These are phyloP conservation scores for Whitmania pigra DNA, from an alignment of 1,140 invertebrate genomes.

Conservation along the genomic window DNA sequence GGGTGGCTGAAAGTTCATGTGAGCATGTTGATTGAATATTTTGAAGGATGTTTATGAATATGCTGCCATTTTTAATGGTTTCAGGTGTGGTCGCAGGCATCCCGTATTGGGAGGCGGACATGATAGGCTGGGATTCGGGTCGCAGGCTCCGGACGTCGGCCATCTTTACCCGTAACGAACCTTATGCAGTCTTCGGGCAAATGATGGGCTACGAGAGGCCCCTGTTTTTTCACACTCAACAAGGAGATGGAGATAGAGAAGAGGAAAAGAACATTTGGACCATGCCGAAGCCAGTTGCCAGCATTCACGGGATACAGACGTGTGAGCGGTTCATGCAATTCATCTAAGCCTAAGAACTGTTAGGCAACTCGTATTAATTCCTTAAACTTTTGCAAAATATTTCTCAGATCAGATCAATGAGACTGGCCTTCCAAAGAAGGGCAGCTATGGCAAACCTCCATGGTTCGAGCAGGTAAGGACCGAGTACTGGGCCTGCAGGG, in stretches of 20 bases:
- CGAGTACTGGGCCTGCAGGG: slow-evolving; percentile 86
- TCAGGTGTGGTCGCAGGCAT: slow-evolving; percentile 5
- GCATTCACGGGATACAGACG: slow-evolving; percentile 12
- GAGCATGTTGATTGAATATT: slow-evolving; percentile 11
- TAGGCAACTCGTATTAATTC: neutral
- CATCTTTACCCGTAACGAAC: slow-evolving; percentile 77
- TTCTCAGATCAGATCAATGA: slow-evolving; percentile 17
- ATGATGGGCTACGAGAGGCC: slow-evolving; percentile 96
- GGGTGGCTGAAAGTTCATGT: slow-evolving; percentile 85
- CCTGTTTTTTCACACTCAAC: slow-evolving; percentile 63
- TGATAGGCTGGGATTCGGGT: slow-evolving; percentile 45
- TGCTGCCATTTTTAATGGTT: neutral
- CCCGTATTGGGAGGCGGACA: slow-evolving; percentile 23
- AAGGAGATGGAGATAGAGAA: slow-evolving; percentile 1
- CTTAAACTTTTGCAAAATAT: neutral
- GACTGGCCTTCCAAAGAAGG: slow-evolving; percentile 12
- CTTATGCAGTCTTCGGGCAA: slow-evolving; percentile 89
- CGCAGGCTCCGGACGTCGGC: slow-evolving; percentile 86
- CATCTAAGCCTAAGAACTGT: too few species aligned
- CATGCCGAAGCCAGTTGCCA: slow-evolving; percentile 19
- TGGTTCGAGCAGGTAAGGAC: slow-evolving; percentile 80
- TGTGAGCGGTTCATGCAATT: neutral
- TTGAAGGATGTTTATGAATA: neutral
- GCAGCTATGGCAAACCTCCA: slow-evolving; percentile 57
- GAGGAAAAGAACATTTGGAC: slow-evolving; percentile 13